phyloP scores from a whole-genome alignment of 2,797 vertebrate species.

The Phoebastria nigripes region DNA sequence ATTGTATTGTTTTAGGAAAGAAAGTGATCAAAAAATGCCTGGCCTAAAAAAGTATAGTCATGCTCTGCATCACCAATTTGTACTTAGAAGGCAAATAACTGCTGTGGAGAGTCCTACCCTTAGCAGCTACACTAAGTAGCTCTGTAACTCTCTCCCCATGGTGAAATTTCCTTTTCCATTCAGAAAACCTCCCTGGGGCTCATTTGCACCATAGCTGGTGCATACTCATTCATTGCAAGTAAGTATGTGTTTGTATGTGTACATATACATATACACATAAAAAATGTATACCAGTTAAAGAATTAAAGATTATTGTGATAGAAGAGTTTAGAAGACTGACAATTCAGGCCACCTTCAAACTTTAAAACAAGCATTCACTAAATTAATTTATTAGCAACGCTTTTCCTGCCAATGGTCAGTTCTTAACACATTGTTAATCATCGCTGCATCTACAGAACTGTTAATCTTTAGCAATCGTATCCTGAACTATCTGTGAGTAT shows the following conservation, averaged over 20 bases:
- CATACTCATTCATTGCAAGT: background rate
- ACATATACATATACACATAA: no score
- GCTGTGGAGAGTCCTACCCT: background rate
- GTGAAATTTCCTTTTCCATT: background rate
- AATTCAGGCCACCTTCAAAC: background rate
- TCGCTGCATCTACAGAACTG: background rate
- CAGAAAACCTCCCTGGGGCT: background rate
- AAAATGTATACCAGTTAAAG: background rate
- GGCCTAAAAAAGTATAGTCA: background rate
- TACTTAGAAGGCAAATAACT: background rate
- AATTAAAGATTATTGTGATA: background rate
- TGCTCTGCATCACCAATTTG: background rate
- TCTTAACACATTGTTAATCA: background rate
- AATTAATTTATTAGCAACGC: background rate
- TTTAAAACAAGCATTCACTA: background rate
- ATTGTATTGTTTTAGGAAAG: background rate
- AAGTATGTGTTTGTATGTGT: background rate
- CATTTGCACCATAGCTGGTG: background rate
- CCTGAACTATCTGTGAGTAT: background rate
- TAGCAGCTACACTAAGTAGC: background rate
- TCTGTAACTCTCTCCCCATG: background rate
- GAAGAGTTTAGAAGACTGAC: background rate
- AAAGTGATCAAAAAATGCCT: background rate
- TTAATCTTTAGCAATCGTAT: background rate
- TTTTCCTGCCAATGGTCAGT: background rate